phyloP scores from a whole-genome alignment of 2,113 vertebrate genomes.

The Dipodomys stephensi region DNA sequence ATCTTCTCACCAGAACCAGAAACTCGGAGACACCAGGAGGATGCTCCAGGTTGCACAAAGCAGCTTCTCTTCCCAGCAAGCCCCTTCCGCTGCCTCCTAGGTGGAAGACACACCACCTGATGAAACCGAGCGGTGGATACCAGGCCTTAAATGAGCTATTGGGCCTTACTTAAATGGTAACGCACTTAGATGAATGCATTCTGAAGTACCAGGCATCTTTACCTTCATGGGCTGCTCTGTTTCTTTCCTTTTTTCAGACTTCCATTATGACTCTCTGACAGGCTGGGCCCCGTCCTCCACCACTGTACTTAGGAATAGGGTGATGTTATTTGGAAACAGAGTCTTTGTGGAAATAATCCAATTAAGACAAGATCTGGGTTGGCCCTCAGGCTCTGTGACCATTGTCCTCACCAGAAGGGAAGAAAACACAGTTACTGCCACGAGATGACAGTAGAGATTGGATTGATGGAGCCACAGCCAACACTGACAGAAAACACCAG shows the following conservation, averaged over 20 bases:
- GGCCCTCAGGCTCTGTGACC: neutral
- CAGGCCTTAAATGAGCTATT: neutral
- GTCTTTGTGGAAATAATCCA: no score
- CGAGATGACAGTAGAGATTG: neutral
- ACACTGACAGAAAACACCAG: neutral
- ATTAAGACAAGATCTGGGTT: neutral
- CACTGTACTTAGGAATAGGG: no score
- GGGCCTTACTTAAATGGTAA: neutral
- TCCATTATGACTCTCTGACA: neutral
- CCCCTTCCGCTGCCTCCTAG: neutral
- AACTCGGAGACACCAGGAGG: neutral
- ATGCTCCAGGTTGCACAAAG: neutral
- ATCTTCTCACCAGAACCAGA: no score
- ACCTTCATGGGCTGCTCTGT: neutral
- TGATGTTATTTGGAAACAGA: neutral
- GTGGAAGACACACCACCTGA: neutral
- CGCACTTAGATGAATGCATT: no score
- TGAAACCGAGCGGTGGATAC: neutral
- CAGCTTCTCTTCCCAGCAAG: no score
- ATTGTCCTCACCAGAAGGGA: no score
- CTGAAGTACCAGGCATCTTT: neutral
- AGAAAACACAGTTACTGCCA: fast-evolving
- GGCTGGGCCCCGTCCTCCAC: neutral
- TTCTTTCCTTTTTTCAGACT: neutral
- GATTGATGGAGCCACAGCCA: neutral